Evolutionary conservation across 2,797 vertebrate genomes (phyloP).

Genomic region (Intellagama lesueurii): DNA sequence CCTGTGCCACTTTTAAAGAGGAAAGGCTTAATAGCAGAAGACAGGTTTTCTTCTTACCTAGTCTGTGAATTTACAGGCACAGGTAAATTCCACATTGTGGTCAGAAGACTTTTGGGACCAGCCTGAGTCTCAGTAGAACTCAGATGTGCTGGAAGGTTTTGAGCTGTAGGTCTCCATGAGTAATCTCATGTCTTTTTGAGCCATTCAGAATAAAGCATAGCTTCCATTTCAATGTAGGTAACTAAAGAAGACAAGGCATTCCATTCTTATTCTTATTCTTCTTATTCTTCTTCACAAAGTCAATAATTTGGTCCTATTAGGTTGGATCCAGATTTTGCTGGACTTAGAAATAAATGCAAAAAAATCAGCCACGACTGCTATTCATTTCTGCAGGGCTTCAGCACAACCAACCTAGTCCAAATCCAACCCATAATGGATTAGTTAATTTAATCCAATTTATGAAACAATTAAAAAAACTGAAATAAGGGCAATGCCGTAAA

Average conservation of each 20-base stretch:
- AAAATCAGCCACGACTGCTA: neutral
- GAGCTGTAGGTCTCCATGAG: neutral
- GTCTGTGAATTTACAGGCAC: neutral
- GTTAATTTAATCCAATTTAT: neutral
- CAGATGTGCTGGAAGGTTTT: neutral
- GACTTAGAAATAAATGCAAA: neutral
- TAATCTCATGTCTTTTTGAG: neutral
- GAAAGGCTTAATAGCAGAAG: neutral
- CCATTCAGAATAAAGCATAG: neutral
- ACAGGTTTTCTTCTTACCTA: neutral
- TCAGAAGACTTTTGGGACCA: neutral
- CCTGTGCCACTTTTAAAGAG: neutral
- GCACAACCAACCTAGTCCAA: too few species aligned
- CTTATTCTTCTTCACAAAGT: neutral
- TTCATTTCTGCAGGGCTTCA: neutral
- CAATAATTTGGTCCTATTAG: neutral
- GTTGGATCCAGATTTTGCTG: neutral
- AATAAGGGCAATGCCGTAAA: conserved; percentile 1
- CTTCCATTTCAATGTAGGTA: neutral
- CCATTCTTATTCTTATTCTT: neutral
- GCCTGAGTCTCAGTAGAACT: neutral
- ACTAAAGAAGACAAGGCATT: neutral
- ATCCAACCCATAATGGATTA: neutral
- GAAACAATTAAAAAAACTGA: neutral
- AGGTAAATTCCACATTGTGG: neutral